Evolutionary conservation across 1,140 invertebrate species (phyloP).

Genomic region (Oreohelix idahoensis): DNA sequence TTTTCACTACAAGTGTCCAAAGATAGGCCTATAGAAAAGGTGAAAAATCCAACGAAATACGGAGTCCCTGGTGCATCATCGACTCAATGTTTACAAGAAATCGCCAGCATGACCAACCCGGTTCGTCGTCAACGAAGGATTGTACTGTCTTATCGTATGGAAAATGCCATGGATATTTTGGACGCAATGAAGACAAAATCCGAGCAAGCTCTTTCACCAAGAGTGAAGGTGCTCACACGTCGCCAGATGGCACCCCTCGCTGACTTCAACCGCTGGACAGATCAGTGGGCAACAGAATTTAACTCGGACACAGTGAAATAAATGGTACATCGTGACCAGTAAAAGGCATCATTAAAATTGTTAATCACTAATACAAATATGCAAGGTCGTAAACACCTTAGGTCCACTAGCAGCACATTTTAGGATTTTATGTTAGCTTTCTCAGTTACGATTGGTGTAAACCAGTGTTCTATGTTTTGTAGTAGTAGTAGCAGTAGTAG

Average conservation of each 20-base stretch:
- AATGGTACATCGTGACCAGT: too few relatives aligned
- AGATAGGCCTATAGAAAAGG: neutral
- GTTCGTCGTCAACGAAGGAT: conserved; percentile 52
- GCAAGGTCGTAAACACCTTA: too few relatives aligned
- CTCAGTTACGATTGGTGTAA: too few relatives aligned
- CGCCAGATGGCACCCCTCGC: neutral
- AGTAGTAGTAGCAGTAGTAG: too few relatives aligned
- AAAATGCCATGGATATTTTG: conserved; percentile 67
- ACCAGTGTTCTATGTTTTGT: too few relatives aligned
- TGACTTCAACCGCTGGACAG: conserved; percentile 28
- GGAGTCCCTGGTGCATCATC: neutral
- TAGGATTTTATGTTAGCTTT: too few relatives aligned
- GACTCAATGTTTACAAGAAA: neutral
- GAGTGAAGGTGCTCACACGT: neutral
- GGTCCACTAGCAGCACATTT: too few relatives aligned
- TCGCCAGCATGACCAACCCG: neutral
- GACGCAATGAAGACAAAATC: conserved; percentile 55
- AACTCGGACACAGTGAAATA: neutral
- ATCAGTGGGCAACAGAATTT: conserved; percentile 29
- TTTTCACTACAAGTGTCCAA: neutral
- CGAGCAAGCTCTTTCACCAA: conserved; percentile 51
- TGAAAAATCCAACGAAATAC: too few relatives aligned
- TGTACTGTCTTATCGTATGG: conserved; percentile 59
- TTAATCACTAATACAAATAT: too few relatives aligned
- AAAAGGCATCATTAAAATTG: too few relatives aligned